Base-by-base conservation (phyloP, 1,140 invertebrate species). In the Cydia splendana region DNA sequence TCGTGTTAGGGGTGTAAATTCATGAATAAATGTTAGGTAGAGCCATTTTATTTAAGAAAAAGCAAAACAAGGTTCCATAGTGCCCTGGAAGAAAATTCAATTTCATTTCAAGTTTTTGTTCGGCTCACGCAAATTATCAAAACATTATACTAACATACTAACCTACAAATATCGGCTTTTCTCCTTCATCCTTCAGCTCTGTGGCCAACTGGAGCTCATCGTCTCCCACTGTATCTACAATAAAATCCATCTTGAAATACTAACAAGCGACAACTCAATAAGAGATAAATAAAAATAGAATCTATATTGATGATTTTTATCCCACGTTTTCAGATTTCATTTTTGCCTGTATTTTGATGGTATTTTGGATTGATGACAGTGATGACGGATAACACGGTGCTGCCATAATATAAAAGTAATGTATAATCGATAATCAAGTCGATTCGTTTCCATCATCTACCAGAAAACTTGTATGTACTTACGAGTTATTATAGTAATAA, bases 161-260 rank as follows among this genome's bases (percentile, higher is more conserved):
- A 91, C 91, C 91, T 90, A 85, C 76, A 83, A 87, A 89, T 71
- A 80, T 82, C 30, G 87, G 84, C 82, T 85, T 89, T 2, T 91
- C 88, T 71, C 83, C 75, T 71, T 83, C 77, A 10, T 84, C 80
- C 12, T 87, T 74, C 76, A 90, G 78, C 79, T 92, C 86, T 53
- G 83, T 80, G 79, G 87, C 91, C 12, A 77, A 73, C 67, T 88
- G 88, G 0, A 91, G 82, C 57, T 88, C 82, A 34, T 85, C 81
- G 77, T 92, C 87, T 73, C 89, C 91, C 6, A 81, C 85, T 34
- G 89, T 90, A 76, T 92, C 91, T 73, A 92, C 80, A 74, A 92
- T 87, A 75, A 92, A 92, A 81, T 91, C 88, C 91, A 92, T 92
- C 2, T 62, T 81, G 76, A 24, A 51, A n/a, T 74, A n/a, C 15